phyloP scores from a whole-genome alignment of 2,797 vertebrate genomes.

The Ptychobarbus kaznakovi region DNA sequence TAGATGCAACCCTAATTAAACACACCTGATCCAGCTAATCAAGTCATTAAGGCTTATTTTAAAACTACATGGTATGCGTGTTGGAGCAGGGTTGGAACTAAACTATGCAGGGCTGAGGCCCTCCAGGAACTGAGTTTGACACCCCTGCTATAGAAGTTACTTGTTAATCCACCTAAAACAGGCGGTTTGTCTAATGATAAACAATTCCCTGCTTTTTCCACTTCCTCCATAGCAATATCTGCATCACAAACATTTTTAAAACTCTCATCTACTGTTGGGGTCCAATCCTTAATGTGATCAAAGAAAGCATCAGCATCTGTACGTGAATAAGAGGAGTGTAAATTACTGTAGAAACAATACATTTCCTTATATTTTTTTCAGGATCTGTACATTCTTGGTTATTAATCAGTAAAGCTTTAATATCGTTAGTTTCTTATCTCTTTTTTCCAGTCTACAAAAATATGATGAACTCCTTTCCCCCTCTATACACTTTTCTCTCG shows the following conservation, averaged over 20 bases:
- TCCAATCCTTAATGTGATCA: not conserved
- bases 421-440: conserved; percentile 11
- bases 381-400: conserved; percentile 9
- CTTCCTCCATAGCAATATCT: not conserved
- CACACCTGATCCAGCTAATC: too few species aligned
- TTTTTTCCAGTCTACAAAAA: conserved; percentile 22
- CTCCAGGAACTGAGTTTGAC: too few species aligned
- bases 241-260: conserved; percentile 17
- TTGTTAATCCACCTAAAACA: not conserved
- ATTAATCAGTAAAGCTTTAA: conserved; percentile 21
- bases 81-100: too few species aligned
- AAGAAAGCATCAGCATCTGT: not conserved
- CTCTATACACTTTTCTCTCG: conserved; percentile 23
- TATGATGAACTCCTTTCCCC: not conserved
- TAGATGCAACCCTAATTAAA: too few species aligned
- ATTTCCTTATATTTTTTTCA: not conserved
- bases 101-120: too few species aligned
- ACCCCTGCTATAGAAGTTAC: not conserved
- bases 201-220: not conserved
- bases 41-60: too few species aligned
- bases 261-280: not conserved
- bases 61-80: too few species aligned
- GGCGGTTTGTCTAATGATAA: not conserved
- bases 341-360: not conserved
- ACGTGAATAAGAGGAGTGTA: not conserved